Conservation (phyloP, 2,113 vertebrate genomes). For the Entelurus aequoreus region DNA sequence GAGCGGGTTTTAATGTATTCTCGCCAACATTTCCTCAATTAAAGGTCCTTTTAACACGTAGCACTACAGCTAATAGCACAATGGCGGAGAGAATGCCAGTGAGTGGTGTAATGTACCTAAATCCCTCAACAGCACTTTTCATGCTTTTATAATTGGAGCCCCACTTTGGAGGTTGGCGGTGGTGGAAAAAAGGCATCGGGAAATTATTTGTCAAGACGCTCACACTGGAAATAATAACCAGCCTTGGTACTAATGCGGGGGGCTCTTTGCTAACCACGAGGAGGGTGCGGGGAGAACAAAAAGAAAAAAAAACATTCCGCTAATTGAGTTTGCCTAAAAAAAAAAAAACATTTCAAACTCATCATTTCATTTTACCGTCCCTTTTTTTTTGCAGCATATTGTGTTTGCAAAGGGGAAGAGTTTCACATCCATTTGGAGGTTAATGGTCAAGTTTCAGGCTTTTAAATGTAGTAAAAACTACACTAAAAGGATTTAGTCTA, state of each 20-base stretch:
- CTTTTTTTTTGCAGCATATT: slow-evolving; percentile 71
- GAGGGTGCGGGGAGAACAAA: slow-evolving; percentile 17
- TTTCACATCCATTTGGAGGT: slow-evolving; percentile 76
- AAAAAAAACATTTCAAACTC: slow-evolving; percentile 77
- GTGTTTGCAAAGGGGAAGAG: slow-evolving; percentile 58
- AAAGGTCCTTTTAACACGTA: slow-evolving; percentile 68
- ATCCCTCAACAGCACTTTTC: slow-evolving; percentile 70
- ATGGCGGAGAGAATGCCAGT: slow-evolving; percentile 76
- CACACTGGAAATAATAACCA: slow-evolving; percentile 72
- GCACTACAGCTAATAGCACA: slow-evolving; percentile 75
- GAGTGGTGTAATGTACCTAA: slow-evolving; percentile 80
- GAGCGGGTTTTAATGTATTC: slow-evolving; percentile 68
- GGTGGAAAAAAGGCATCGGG: slow-evolving; percentile 59
- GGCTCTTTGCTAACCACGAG: slow-evolving; percentile 66
- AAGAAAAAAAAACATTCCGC: slow-evolving; percentile 53
- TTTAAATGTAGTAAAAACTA: slow-evolving; percentile 73
- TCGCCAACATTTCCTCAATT: slow-evolving; percentile 71
- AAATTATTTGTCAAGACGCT: slow-evolving; percentile 75
- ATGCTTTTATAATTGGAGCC: slow-evolving; percentile 77
- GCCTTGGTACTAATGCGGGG: slow-evolving; percentile 75
- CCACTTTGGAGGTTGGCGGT: slow-evolving; percentile 69
- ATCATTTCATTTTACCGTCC: slow-evolving; percentile 77
- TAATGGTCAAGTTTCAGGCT: slow-evolving; percentile 79
- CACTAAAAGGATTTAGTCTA: slow-evolving; percentile 73
- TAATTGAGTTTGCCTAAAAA: slow-evolving; percentile 75